Evolutionary conservation across 2,888 invertebrate genomes (phyloP), one percentile per base, ranked within the genome.

Genomic region (Leucophenga montana): DNA sequence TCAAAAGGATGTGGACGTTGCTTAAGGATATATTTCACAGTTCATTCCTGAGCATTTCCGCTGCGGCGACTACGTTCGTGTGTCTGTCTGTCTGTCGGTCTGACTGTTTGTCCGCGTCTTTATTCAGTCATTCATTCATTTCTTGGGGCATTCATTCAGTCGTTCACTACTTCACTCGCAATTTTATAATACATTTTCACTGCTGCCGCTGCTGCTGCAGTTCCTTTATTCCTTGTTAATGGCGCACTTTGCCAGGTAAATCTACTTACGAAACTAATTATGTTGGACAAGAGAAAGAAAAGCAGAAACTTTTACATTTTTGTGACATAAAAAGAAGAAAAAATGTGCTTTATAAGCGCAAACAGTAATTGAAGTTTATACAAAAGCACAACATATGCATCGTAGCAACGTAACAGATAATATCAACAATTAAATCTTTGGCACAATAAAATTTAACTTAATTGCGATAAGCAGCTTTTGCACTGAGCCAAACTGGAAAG

Each of bases 201-300:
- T 31, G 31, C n/a, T 14, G 1, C 59, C 33, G 33, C 33, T 59
- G 14, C 39, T 61, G 61, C 50, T 20, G 22, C 31, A 13, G 64
- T 56, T 39, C 53, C 64, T 64, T 27, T 56, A 33, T 50, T 65
- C 50, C 20, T 61, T 71, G 68, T 67, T 71, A 70, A 68, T 70
- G 68, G 59, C 66, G 53, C 70, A 67, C 67, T 72, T 68, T 56
- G 69, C 64, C 67, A 71, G 66, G 68, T 71, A 74, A 72, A 72
- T 72, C 72, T 72, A 69, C 71, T 74, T 74, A 72, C 71, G 61
- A 74, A 72, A 72, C 74, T 74, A 74, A 74, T 72, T 74, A 74
- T 68, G 69, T 69, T 66, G 71, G 68, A 62, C 66, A 70, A 66
- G 46, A 27, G 16, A 4, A 62, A 59, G 31, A 64, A 54, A 31